Percentiles rank a stretch among this genome's conserved stretches.
Conservation (phyloP, 2,888 invertebrate genomes). For the Melanchra persicariae region DNA sequence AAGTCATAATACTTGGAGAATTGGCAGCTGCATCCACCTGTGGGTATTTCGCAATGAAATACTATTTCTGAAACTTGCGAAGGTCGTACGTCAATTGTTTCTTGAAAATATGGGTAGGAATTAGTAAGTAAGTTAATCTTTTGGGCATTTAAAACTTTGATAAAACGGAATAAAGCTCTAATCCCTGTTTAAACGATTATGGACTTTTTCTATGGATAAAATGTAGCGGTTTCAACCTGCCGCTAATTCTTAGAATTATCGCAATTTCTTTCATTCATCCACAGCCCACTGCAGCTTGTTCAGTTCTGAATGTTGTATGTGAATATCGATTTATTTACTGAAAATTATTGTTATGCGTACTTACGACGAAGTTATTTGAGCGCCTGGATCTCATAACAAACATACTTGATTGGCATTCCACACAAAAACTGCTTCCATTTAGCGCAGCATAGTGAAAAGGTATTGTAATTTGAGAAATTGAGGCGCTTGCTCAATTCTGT, state of each 20-base stretch:
- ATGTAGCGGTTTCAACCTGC: background rate
- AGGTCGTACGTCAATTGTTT: background rate
- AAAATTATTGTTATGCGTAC: too few species aligned
- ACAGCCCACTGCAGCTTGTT: background rate
- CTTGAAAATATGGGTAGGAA: background rate
- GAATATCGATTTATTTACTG: background rate
- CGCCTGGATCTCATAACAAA: background rate
- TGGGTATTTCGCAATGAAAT: background rate
- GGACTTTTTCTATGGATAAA: background rate
- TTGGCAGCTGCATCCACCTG: slow-evolving; percentile 18
- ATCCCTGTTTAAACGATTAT: background rate
- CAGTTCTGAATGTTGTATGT: background rate
- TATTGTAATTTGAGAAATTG: slow-evolving; percentile 53
- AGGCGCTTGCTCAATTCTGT: slow-evolving; percentile 25
- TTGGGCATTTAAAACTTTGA: too few species aligned
- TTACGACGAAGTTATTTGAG: background rate
- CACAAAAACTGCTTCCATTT: slow-evolving; percentile 8
- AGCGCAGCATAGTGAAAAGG: background rate
- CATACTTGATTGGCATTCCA: slow-evolving; percentile 5
- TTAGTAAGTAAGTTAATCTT: background rate
- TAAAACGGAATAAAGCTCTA: background rate
- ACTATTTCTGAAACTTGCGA: background rate
- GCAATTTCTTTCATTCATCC: background rate
- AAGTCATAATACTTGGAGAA: slow-evolving; percentile 11
- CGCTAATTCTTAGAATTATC: background rate